phyloP scores from a whole-genome alignment of 2,797 vertebrate species.

The Platalea minor region DNA sequence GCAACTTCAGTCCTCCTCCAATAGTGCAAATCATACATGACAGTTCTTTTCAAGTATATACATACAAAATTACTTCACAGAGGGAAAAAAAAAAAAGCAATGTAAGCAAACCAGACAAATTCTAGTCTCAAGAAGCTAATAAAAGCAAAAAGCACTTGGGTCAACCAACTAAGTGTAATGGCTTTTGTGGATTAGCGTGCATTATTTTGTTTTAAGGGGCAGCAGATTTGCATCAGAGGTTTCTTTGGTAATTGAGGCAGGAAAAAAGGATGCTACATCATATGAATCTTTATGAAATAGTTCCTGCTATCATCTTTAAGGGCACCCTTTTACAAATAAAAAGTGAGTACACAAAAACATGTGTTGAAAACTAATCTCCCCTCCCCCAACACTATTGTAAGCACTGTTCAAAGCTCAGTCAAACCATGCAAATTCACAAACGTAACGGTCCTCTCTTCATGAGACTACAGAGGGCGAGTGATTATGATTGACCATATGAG shows the following conservation, averaged over 20 bases:
- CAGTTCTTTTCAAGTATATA: slow-evolving; percentile 83
- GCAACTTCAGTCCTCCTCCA: slow-evolving; percentile 75
- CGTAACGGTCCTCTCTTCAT: slow-evolving; percentile 74
- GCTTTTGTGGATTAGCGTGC: slow-evolving; percentile 67
- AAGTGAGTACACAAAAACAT: slow-evolving; percentile 76
- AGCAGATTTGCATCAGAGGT: slow-evolving; percentile 82
- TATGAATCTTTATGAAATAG: slow-evolving; percentile 63
- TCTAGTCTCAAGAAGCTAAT: slow-evolving; percentile 73
- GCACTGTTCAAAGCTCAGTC: slow-evolving; percentile 82
- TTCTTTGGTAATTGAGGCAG: slow-evolving; percentile 95
- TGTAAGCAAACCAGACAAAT: slow-evolving; percentile 62
- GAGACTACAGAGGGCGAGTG: slow-evolving; percentile 96
- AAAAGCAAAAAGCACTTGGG: slow-evolving; percentile 69
- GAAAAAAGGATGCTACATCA: slow-evolving; percentile 77
- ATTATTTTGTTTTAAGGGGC: slow-evolving; percentile 52
- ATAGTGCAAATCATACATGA: slow-evolving; percentile 90
- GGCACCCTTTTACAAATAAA: slow-evolving; percentile 76
- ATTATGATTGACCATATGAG: slow-evolving; percentile 93
- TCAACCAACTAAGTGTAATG: slow-evolving; percentile 71
- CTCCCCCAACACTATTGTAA: slow-evolving; percentile 68
- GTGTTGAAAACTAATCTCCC: slow-evolving; percentile 48
- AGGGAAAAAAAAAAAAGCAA: background rate
- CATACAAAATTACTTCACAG: slow-evolving; percentile 75
- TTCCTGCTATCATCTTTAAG: slow-evolving; percentile 73
- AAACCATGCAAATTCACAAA: slow-evolving; percentile 75